Base-by-base conservation (phyloP, 2,888 invertebrate species). In the Netelia melanura region DNA sequence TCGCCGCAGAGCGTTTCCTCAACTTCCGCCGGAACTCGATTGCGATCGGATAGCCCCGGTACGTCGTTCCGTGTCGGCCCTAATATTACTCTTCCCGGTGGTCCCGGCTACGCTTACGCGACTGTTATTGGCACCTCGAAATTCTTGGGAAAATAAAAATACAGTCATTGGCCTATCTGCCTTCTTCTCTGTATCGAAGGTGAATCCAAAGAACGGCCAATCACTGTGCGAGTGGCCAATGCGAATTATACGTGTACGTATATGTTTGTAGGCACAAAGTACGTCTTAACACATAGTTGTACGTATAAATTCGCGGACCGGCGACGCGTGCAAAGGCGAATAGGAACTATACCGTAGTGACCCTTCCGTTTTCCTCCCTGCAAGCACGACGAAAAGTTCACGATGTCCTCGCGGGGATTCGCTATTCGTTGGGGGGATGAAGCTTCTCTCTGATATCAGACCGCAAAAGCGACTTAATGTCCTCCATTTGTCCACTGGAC, bases 401-500 rank as follows among this genome's bases (percentile, higher is more conserved):
- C 75, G 17, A 52, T 23, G 56, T 75, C 14, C 70, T 64, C 64
- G 30, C 14, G 68, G 48, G 56, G 65, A 52, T 38, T 43, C 52
- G 52, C 54, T 54, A 21, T 54, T n/a, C 62, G 9, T 52, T 17
- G 17, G 72, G 78, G 2, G 54, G 80, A 44, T 44, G 43, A 67
- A 23, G 58, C 74, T 88, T 86, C 88, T 89, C 90, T 82, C 86
- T 84, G 90, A 90, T 89, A 88, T 86, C 86, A 87, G 86, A 87
- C 91, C 91, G 91, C 91, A 90, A 91, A 91, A 91, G 91, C 90
- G 90, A 92, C 92, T 92, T 92, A 92, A 92, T 92, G 92, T 91
- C 89, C 89, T n/a, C 91, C 91, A 93, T 93, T 93, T 93, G 93
- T 92, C 92, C 91, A 89, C 89, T 84, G 89, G 77, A 81, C 89